Conservation (phyloP, 1,140 invertebrate genomes). For the Heterodera schachtii region DNA sequence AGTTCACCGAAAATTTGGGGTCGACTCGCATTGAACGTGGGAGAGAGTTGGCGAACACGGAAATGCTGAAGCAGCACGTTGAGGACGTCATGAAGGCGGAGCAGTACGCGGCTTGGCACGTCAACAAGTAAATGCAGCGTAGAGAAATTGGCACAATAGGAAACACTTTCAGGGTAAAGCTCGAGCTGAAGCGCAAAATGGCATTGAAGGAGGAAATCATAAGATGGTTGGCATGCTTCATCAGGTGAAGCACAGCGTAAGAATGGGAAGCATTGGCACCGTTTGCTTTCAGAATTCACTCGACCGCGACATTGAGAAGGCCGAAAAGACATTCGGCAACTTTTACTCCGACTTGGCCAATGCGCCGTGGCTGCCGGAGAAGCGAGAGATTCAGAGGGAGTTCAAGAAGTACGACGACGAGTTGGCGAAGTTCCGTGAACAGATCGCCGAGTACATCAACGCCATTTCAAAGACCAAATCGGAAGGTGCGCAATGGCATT, state of each 20-base stretch:
- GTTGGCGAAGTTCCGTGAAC: not conserved
- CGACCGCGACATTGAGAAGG: not conserved
- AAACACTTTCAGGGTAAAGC: not conserved
- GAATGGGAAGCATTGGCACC: not conserved
- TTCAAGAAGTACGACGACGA: not conserved
- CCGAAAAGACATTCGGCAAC: not conserved
- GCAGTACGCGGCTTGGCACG: not conserved
- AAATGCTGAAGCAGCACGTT: not conserved
- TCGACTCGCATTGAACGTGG: not conserved
- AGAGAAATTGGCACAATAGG: no score
- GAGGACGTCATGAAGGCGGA: not conserved
- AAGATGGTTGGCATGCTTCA: not conserved
- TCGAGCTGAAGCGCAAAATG: not conserved
- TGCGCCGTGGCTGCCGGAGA: not conserved
- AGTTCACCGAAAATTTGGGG: not conserved
- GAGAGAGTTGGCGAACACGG: not conserved
- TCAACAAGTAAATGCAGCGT: not conserved
- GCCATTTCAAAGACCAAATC: not conserved
- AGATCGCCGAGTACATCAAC: not conserved
- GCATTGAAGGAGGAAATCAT: not conserved
- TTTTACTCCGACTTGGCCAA: not conserved
- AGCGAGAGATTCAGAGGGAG: not conserved
- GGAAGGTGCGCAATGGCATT: not conserved
- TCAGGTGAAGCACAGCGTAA: not conserved
- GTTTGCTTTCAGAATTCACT: not conserved